Evolutionary conservation across 2,797 vertebrate species (phyloP), one percentile per base, ranked within the genome.

Genomic region (Sebastes oblongus): DNA sequence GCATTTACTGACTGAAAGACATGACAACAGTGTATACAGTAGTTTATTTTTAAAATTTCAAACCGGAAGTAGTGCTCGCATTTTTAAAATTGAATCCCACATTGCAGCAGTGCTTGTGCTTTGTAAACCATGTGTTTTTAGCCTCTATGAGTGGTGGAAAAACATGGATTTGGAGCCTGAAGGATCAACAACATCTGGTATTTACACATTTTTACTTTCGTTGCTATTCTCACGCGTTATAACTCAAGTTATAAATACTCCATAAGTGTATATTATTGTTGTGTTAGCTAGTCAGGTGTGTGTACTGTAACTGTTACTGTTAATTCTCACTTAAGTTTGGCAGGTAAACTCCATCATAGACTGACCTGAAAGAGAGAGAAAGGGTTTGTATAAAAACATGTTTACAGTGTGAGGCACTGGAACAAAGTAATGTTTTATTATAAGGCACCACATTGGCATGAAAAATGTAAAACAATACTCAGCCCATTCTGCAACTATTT

Each of bases 61-160:
- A 24, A 73, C 61, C 69, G 78, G 88, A 89, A 84, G 46, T 50
- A 3, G 0, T 3, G 0, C 1, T 8, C 3, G 0, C 20, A 0
- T 0, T 36, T 22, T 11, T 9, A 2, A 1, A 10, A 20, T 59
- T 32, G n/a, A 1, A 0, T 8, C 14, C 8, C 18, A 6, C 0
- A 27, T 1, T 8, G 16, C 13, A 24, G 27, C 25, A 4, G 30
- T 0, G 14, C 1, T 3, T n/a, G 27, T 1, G 7, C 8, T 29
- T 25, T 25, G 24, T 14, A 25, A 22, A 36, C 78, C 89, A 86
- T 86, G 91, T 89, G 88, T 85, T 74, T 79, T 50, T 79, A 71
- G 70, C 36, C 4, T 20, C 9, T 25, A 8, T 0, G 5, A 22
- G 16, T 2, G 9, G 9, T 25, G 14, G 11, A 42, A 27, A 39